Conservation (phyloP, 2,113 vertebrate species). For the Mustela nigripes region DNA sequence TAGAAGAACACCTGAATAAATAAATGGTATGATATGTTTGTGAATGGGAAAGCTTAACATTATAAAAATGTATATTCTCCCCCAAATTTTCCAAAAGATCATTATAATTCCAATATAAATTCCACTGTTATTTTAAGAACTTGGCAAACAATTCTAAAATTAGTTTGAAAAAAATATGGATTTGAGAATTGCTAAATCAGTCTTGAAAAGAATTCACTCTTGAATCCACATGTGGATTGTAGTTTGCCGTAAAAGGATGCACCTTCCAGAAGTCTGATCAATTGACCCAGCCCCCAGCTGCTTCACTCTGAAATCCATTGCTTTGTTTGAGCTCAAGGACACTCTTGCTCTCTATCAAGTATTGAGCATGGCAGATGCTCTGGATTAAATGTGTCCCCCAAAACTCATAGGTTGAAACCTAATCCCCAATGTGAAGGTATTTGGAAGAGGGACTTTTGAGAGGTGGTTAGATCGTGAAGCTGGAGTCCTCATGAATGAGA, state of each 20-base stretch:
- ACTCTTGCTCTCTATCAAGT: not conserved
- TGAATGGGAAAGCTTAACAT: not conserved
- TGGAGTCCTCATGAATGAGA: not conserved
- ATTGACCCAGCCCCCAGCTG: not conserved
- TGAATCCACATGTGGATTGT: not conserved
- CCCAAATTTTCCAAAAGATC: not conserved
- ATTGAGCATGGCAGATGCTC: not conserved
- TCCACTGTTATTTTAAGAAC: conserved; percentile 7
- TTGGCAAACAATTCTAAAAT: not conserved
- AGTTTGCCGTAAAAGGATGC: too few species aligned
- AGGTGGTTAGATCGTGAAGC: not conserved
- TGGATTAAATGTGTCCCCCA: not conserved
- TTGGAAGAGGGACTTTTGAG: not conserved
- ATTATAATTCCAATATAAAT: not conserved
- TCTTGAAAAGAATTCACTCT: not conserved
- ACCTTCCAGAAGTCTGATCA: not conserved
- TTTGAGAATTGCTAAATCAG: not conserved
- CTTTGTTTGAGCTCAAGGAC: not conserved
- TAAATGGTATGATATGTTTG: not conserved
- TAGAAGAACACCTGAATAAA: not conserved
- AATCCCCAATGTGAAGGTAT: not conserved
- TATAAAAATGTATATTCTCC: not conserved
- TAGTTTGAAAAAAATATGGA: not conserved
- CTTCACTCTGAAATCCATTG: not conserved
- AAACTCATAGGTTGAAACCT: not conserved